These are phyloP conservation scores for Gopherus evgoodei DNA, from an alignment of 2,113 vertebrate genomes.

Conservation along the genomic window DNA sequence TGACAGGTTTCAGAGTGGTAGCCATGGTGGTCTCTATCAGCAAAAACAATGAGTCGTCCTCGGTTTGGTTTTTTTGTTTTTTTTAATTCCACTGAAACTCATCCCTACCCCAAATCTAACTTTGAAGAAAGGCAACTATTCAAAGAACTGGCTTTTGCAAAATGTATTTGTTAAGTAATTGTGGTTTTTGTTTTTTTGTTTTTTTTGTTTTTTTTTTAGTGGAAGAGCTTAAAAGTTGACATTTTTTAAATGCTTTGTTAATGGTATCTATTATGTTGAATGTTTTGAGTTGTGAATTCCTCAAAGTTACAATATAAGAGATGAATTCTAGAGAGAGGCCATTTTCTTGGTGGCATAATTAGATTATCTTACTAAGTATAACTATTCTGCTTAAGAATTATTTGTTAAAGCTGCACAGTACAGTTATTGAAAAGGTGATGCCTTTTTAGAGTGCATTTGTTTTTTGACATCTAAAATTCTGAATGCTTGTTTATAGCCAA, in stretches of 20 bases:
- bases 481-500: not conserved
- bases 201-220: not conserved
- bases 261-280: conserved; percentile 27
- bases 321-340: conserved; percentile 25
- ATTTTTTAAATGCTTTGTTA: not conserved
- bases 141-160: not conserved
- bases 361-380: conserved; percentile 40
- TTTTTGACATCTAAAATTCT: conserved; percentile 21
- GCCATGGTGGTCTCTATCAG: no score
- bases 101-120: not conserved
- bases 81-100: not conserved
- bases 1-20: no score
- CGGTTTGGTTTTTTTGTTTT: no score
- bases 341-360: conserved; percentile 47
- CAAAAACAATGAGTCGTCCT: no score
- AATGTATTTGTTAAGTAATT: not conserved
- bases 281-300: conserved; percentile 30
- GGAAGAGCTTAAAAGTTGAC: not conserved
- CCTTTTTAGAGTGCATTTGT: conserved; percentile 40
- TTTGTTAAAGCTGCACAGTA: conserved; percentile 31
- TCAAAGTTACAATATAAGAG: conserved; percentile 24
- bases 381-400: not conserved
- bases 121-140: not conserved
- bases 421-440: conserved; percentile 3
- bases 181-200: not conserved